Evolutionary conservation across 2,888 invertebrate species (phyloP), one percentile per base, ranked within the genome.

Genomic region (Netelia inedita): DNA sequence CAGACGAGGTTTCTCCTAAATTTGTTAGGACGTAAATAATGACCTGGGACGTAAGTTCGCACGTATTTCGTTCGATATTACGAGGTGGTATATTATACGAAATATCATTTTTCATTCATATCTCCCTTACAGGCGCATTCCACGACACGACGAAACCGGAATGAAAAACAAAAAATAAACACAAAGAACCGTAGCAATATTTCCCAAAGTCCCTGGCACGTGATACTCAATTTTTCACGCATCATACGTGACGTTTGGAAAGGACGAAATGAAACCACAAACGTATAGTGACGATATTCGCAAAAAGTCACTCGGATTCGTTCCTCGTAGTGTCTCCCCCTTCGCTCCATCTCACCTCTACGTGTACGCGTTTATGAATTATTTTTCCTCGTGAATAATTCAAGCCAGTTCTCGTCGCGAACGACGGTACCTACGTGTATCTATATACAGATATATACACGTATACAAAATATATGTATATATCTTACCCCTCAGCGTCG

Each of bases 351-450:
- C 61, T 53, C 28, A 21, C 59, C 28, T 43, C 69, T 55, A 35
- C 83, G 69, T 69, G 69, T 66, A 74, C 66, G 79, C 85, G 83
- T 87, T 89, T 86, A 88, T 88, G 89, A 91, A 90, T 91, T 89
- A 90, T 89, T 89, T 86, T 81, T 28, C 55, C 35, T 68, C 65
- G 88, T 91, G 89, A 91, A 91, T 91, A 86, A 89, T 91, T 91
- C 90, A 90, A 85, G 72, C 82, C 83, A 88, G 85, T 89, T 90
- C 89, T 89, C 89, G 81, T 69, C 87, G 79, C 63, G 59, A 66
- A 21, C 14, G 28, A 68, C 8, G 68, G 23, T 5, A 46, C 10
- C 23, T 10, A 14, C 3, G 14, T 55, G 9, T 23, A 65, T 10
- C 14, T 41, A 55, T 19, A 53, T 28, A 35, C 35, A 10, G 53